Conservation (phyloP, 2,888 invertebrate genomes). For the Stenolophus ochropezus region DNA sequence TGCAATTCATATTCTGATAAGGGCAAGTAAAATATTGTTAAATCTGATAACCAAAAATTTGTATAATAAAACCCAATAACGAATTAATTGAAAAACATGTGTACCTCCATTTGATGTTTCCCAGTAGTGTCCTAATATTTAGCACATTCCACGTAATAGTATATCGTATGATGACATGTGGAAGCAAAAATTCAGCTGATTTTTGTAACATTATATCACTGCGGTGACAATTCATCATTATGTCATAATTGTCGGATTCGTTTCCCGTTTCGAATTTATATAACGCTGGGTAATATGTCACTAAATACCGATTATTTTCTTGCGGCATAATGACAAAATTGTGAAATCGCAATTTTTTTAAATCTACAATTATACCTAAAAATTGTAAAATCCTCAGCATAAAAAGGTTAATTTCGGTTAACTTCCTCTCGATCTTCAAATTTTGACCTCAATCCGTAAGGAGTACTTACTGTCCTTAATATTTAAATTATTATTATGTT, state of each 20-base stretch:
- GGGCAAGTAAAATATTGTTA: too few relatives aligned
- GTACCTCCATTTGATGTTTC: neutral
- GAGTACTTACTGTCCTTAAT: too few relatives aligned
- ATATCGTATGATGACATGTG: conserved; percentile 2
- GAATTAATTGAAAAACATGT: too few relatives aligned
- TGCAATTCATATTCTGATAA: too few relatives aligned
- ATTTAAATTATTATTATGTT: too few relatives aligned
- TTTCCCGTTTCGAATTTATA: conserved; percentile 20
- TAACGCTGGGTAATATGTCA: conserved; percentile 7
- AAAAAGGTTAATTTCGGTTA: too few relatives aligned
- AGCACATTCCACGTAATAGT: neutral
- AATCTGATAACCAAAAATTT: too few relatives aligned
- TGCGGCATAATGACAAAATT: neutral
- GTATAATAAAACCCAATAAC: too few relatives aligned
- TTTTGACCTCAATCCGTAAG: too few relatives aligned
- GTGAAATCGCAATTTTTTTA: neutral
- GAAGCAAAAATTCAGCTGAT: neutral
- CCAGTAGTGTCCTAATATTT: neutral
- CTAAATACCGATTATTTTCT: neutral
- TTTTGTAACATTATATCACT: conserved; percentile 30
- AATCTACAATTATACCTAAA: neutral
- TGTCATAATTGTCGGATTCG: conserved; percentile 5
- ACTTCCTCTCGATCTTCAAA: too few relatives aligned
- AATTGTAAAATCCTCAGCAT: too few relatives aligned
- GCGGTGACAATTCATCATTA: conserved; percentile 16